These are phyloP conservation scores for Polypterus senegalus DNA, from an alignment of 2,113 vertebrate species.

Conservation along the genomic window DNA sequence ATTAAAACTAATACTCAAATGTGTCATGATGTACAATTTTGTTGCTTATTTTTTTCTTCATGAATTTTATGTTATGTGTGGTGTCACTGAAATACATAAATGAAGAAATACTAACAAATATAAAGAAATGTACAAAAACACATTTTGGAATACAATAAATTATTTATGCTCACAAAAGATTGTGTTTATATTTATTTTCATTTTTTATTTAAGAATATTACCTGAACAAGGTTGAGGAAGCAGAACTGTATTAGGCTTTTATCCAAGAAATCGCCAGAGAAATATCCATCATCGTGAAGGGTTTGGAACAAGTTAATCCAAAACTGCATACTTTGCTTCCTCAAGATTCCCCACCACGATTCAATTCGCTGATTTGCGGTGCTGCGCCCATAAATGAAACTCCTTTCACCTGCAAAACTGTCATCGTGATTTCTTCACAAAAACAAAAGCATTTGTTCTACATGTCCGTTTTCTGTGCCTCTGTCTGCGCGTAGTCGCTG, in stretches of 20 bases:
- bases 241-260: conserved; percentile 12
- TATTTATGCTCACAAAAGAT: too few relatives aligned
- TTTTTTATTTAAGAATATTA: neutral
- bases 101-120: too few relatives aligned
- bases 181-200: too few relatives aligned
- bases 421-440: neutral
- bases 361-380: conserved; percentile 8
- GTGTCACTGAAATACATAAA: too few relatives aligned
- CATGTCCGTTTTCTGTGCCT: conserved; percentile 6
- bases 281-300: conserved; percentile 15
- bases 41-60: too few relatives aligned
- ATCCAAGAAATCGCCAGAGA: conserved; percentile 9
- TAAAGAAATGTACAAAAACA: too few relatives aligned
- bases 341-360: conserved; percentile 8
- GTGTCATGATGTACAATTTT: too few relatives aligned
- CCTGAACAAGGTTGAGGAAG: conserved; percentile 7
- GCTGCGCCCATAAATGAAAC: conserved; percentile 10
- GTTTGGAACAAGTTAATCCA: conserved; percentile 12
- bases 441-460: conserved; percentile 1
- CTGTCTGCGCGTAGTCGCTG: conserved; percentile 9
- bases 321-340: conserved; percentile 13
- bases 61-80: too few relatives aligned
- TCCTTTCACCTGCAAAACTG: neutral
- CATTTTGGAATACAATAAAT: too few relatives aligned
- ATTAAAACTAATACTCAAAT: too few relatives aligned